Evolutionary conservation across 1,140 invertebrate species (phyloP).

Genomic region (Pemphigus obesinymphae): DNA sequence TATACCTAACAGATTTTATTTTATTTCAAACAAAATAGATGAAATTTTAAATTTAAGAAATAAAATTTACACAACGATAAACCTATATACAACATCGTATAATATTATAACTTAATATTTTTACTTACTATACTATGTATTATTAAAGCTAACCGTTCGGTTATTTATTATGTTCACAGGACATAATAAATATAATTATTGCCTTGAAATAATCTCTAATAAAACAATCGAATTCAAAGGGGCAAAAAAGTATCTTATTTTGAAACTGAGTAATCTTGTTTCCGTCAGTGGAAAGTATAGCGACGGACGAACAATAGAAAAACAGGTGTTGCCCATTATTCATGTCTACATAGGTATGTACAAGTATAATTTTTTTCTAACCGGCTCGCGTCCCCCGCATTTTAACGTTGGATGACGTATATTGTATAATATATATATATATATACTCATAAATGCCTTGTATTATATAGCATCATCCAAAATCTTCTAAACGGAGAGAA

Average conservation of each 20-base stretch:
- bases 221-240: background rate
- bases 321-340: conserved; percentile 12
- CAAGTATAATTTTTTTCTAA: background rate
- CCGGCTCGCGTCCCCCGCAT: background rate
- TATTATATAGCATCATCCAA: background rate
- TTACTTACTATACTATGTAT: no score
- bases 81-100: no score
- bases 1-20: no score
- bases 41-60: no score
- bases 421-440: background rate
- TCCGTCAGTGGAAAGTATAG: background rate
- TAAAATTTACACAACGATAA: no score
- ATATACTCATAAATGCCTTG: no score
- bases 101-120: no score
- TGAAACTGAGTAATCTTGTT: background rate
- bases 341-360: background rate
- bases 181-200: background rate
- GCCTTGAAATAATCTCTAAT: background rate
- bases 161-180: background rate
- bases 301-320: background rate
- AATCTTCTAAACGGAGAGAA: background rate
- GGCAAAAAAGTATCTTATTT: background rate
- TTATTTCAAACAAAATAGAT: no score
- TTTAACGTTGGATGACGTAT: no score
- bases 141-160: no score